These are phyloP conservation scores for Stichopus horrens DNA, from an alignment of 53 echinoderm and acorn worm genomes.

Conservation along the genomic window DNA sequence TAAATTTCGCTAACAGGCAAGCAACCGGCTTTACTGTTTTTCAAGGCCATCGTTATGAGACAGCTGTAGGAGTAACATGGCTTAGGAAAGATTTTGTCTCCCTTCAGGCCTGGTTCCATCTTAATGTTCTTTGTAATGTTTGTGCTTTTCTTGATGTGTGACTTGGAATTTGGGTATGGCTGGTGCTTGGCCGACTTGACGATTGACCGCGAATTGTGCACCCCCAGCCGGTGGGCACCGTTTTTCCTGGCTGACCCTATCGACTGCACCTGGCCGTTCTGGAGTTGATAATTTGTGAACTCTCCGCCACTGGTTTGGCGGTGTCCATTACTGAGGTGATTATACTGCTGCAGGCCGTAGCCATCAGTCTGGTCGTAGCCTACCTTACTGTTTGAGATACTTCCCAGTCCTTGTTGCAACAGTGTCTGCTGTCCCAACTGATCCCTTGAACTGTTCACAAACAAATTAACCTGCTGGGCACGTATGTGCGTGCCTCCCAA, in stretches of 20 bases:
- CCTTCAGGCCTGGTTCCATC: conserved; percentile 54
- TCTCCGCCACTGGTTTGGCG: conserved; percentile 8
- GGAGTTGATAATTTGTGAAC: conserved; percentile 25
- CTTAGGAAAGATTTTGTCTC: conserved; percentile 83
- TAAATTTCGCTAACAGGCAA: conserved; percentile 99
- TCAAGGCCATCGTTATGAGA: conserved; percentile 95
- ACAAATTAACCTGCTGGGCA: conserved; percentile 66
- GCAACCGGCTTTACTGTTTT: conserved; percentile 94
- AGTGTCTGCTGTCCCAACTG: conserved; percentile 47
- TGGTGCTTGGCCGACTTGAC: conserved; percentile 41
- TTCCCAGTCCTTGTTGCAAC: conserved; percentile 37
- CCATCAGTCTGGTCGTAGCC: conserved; percentile 7
- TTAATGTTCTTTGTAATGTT: conserved; percentile 50
- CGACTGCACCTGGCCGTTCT: conserved; percentile 40
- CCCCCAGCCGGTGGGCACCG: conserved; percentile 29
- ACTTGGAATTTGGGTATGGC: conserved; percentile 53
- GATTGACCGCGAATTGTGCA: conserved; percentile 50
- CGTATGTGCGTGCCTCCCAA: conserved; percentile 44
- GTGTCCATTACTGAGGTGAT: conserved; percentile 26
- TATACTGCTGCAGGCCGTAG: conserved; percentile 29
- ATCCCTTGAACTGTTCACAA: conserved; percentile 61
- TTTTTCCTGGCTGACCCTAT: conserved; percentile 22
- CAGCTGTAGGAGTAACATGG: conserved; percentile 99
- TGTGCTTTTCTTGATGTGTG: conserved; percentile 48
- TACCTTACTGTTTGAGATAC: not conserved